Conservation (phyloP, 1,140 invertebrate genomes). For the Whitmania pigra region DNA sequence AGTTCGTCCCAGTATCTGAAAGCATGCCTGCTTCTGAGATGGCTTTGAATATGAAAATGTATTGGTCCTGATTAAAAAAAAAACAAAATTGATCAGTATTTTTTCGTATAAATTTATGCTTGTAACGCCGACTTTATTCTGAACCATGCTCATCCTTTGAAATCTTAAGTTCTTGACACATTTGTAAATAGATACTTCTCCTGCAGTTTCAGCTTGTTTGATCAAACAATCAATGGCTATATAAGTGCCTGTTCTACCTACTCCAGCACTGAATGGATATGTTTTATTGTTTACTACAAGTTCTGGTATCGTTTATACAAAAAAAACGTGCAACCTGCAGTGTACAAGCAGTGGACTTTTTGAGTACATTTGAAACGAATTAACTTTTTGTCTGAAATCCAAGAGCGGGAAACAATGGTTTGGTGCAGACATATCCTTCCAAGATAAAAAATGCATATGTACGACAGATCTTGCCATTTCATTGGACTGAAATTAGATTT, state of each 20-base stretch:
- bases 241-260: slow-evolving; percentile 8
- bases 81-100: neutral
- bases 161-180: neutral
- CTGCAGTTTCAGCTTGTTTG: neutral
- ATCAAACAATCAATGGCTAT: slow-evolving; percentile 8
- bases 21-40: neutral
- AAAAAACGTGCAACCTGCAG: slow-evolving; percentile 50
- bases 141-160: slow-evolving; percentile 7
- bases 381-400: slow-evolving; percentile 84
- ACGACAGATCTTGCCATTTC: neutral
- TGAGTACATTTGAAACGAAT: slow-evolving; percentile 55
- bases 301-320: no score
- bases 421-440: slow-evolving; percentile 97
- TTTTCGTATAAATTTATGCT: neutral
- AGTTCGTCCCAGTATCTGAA: neutral
- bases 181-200: neutral
- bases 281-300: neutral
- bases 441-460: slow-evolving; percentile 83
- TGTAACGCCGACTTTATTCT: neutral
- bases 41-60: neutral
- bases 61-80: slow-evolving; percentile 7
- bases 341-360: neutral
- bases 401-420: slow-evolving; percentile 95
- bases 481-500: neutral
- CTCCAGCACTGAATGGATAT: neutral